Evolutionary conservation across 2,888 invertebrate species (phyloP), one percentile per base, ranked within the genome.

Genomic region (Lagria hirta): DNA sequence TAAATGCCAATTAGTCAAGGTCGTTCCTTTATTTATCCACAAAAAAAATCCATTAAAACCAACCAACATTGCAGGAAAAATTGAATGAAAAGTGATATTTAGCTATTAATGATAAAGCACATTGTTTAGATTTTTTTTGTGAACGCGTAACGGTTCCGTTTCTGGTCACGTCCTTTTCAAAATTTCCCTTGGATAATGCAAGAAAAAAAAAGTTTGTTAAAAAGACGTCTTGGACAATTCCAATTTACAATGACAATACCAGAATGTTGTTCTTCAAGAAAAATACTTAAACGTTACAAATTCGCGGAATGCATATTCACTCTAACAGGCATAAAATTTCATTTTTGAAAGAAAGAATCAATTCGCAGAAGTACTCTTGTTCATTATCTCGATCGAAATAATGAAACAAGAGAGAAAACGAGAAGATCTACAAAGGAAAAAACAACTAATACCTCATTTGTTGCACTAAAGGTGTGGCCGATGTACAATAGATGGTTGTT

Each of bases 301-400:
- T 45, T 45, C 45, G 13, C 12, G 35, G 40, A 45, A 45, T 24
- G 26, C 40, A 37, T 40, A 45, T 45, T 34, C 11, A 41, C 3
- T 7, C 8, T 46, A 46, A 46, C 36, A 36, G 16, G 30, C 46
- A 26, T 46, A 38, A 46, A 46, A 46, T 46, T 30, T 46, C 41
- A 15, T 41, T 36, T 46, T 41, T 41, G 32, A 30, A 16, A 35
- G 30, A 43, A 29, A 33, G 23, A 38, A 26, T 32, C 28, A 34
- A 10, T 45, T 41, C 35, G 40, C 12, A 23, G 43, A 43, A 43
- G 24, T 20, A 15, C 32, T 28, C 27, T 10, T 12, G 34, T 45
- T 28, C 34, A 34, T 43, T 37, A 37, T 26, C 29, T 5, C 7
- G 12, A n/a, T n/a, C n/a, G n/a, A n/a, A n/a, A n/a, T n/a, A n/a